Evolutionary conservation across 2,888 invertebrate species (phyloP).

Genomic region (Sarcophaga caerulescens): DNA sequence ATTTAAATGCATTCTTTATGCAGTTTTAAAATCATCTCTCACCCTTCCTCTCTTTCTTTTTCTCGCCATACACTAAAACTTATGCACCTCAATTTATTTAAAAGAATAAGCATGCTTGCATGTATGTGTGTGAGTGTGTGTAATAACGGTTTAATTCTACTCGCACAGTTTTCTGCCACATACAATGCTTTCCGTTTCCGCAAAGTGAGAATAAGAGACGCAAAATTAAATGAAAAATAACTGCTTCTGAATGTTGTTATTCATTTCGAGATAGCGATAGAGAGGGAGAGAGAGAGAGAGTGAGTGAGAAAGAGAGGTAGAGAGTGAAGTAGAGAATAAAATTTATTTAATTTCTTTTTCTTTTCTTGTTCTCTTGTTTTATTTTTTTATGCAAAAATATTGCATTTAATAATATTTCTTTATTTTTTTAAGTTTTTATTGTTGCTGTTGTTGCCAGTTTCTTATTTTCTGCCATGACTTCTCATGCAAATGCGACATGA

Average conservation of each 20-base stretch:
- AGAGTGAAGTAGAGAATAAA: slow-evolving; percentile 2
- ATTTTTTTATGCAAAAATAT: slow-evolving; percentile 47
- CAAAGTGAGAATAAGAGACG: background rate
- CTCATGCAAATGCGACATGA: slow-evolving; percentile 63
- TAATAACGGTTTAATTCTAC: slow-evolving; percentile 44
- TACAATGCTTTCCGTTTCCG: slow-evolving; percentile 54
- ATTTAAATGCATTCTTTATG: slow-evolving; percentile 50
- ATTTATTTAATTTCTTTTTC: slow-evolving; percentile 48
- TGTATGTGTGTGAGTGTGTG: background rate
- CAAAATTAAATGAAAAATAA: slow-evolving; percentile 22
- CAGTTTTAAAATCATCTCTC: background rate
- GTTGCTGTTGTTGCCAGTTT: background rate
- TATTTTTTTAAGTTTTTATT: slow-evolving; percentile 7
- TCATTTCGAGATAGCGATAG: background rate
- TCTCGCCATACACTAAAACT: background rate
- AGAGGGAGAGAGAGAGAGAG: background rate
- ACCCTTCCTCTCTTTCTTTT: background rate
- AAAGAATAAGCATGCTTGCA: background rate
- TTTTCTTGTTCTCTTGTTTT: background rate
- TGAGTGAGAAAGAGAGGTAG: background rate
- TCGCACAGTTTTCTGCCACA: slow-evolving; percentile 31
- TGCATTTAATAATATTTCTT: slow-evolving; percentile 42
- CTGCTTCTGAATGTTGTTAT: slow-evolving; percentile 41
- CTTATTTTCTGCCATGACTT: slow-evolving; percentile 46
- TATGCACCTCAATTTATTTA: background rate